A percentile compares a stretch with the other conserved stretches of the same genome.
These are phyloP conservation scores for Plusia festucae DNA, from an alignment of 2,888 invertebrate genomes.

Conservation along the genomic window DNA sequence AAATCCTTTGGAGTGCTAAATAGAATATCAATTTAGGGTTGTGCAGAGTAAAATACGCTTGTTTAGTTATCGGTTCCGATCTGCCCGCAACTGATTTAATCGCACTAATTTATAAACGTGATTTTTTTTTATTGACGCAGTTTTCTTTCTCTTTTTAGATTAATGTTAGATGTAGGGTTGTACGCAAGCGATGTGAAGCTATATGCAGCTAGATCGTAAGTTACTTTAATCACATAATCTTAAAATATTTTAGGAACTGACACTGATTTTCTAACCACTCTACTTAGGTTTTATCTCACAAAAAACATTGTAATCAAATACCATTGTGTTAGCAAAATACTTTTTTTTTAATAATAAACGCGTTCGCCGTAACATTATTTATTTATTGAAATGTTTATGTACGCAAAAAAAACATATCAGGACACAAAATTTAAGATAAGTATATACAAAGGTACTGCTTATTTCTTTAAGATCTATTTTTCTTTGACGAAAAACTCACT, in stretches of 20 bases:
- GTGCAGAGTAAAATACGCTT: slow-evolving; percentile 59
- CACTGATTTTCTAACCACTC: background rate
- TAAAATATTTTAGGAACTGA: background rate
- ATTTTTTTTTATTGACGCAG: slow-evolving; percentile 62
- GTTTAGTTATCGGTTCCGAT: slow-evolving; percentile 66
- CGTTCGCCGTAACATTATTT: too few species aligned
- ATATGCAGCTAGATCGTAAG: slow-evolving; percentile 15
- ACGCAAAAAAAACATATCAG: too few species aligned
- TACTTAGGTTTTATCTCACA: too few species aligned
- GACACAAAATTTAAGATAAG: too few species aligned
- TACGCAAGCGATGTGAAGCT: slow-evolving; percentile 10
- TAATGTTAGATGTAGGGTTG: slow-evolving; percentile 25
- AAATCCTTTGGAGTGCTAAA: slow-evolving; percentile 9
- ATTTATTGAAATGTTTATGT: too few species aligned
- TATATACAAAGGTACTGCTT: too few species aligned
- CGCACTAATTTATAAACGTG: slow-evolving; percentile 65
- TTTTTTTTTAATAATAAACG: too few species aligned
- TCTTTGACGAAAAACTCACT: background rate
- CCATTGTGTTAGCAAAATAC: too few species aligned
- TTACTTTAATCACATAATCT: background rate
- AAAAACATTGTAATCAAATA: too few species aligned
- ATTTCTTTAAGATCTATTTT: too few species aligned
- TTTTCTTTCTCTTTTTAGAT: slow-evolving; percentile 45
- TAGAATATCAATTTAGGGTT: slow-evolving; percentile 37
- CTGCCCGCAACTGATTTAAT: slow-evolving; percentile 66